phyloP scores from a whole-genome alignment of 2,797 vertebrate species.

The Nyctibius grandis region DNA sequence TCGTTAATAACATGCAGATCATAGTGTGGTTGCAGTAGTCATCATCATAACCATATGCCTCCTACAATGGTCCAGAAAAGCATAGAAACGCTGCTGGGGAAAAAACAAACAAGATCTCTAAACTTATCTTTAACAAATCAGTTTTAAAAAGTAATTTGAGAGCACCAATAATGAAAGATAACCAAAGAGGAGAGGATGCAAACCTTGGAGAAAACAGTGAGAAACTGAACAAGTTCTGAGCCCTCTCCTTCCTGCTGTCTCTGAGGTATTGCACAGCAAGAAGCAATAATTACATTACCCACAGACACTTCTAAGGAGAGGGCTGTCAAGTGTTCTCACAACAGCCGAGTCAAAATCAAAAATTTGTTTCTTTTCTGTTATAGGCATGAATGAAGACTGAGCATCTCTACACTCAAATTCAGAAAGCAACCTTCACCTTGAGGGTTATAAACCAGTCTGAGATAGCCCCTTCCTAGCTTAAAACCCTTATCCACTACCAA shows the following conservation, averaged over 20 bases:
- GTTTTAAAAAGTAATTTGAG: background rate
- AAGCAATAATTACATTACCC: background rate
- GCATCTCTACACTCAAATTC: background rate
- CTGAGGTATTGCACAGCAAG: background rate
- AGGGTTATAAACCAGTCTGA: background rate
- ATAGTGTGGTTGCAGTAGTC: background rate
- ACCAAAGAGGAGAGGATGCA: background rate
- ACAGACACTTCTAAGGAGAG: background rate
- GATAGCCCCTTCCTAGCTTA: background rate
- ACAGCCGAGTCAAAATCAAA: background rate
- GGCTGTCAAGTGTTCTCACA: background rate
- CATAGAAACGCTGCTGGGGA: background rate
- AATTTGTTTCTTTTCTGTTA: background rate
- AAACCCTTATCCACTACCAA: background rate
- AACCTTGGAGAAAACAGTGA: background rate
- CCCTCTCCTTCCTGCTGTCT: background rate
- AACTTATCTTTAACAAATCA: background rate
- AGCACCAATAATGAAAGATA: background rate
- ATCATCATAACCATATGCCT: accelerated
- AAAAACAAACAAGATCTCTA: background rate
- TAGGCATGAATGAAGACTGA: background rate
- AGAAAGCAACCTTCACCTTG: background rate
- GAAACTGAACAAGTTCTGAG: background rate
- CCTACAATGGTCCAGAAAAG: background rate
- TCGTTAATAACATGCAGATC: background rate